Conservation (phyloP, 2,113 vertebrate genomes). For the Poicephalus gulielmi region DNA sequence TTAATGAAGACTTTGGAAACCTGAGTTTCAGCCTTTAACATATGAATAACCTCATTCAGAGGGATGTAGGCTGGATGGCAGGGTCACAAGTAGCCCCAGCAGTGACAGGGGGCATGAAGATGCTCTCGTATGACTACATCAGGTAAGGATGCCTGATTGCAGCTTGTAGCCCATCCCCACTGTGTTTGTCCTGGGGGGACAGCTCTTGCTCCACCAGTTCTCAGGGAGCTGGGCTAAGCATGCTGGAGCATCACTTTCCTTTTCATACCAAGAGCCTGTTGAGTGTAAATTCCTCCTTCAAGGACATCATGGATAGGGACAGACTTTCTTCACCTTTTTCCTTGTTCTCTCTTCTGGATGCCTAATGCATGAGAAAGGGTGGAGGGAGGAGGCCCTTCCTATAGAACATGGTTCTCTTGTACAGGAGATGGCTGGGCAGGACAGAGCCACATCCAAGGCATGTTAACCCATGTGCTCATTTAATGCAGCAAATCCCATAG, state of each 20-base stretch:
- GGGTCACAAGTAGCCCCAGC: background rate
- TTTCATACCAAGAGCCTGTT: background rate
- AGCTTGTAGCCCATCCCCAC: background rate
- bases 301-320: background rate
- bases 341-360: background rate
- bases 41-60: rapidly evolving
- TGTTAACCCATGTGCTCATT: background rate
- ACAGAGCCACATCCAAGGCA: background rate
- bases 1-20: background rate
- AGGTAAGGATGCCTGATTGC: background rate
- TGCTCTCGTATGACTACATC: rapidly evolving
- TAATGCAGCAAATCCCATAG: background rate
- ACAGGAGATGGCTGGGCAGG: background rate
- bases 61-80: too few relatives aligned
- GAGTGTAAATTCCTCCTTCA: background rate
- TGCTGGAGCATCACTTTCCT: rapidly evolving
- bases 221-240: background rate
- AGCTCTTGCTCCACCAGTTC: background rate
- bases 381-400: background rate
- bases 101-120: background rate
- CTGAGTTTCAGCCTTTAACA: background rate
- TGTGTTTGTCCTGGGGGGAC: background rate
- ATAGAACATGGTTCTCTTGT: background rate
- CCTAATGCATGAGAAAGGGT: background rate
- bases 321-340: background rate